Evolutionary conservation across 2,797 vertebrate species (phyloP).

Genomic region (Cryptoprocta ferox): DNA sequence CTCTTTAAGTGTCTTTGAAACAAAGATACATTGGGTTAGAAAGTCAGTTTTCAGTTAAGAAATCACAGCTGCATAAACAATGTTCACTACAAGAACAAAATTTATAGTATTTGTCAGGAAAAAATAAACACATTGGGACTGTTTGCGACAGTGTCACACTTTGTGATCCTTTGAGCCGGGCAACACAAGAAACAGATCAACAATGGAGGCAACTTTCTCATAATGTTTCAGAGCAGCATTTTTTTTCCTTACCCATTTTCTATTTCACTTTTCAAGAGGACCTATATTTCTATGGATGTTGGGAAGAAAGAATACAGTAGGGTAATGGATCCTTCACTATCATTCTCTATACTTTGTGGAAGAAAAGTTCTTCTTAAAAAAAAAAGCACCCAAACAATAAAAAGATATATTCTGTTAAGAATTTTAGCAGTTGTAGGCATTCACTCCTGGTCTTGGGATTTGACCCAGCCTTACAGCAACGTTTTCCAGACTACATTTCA

Average conservation of each 20-base stretch:
- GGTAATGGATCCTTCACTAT: neutral
- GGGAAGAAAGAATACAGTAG: neutral
- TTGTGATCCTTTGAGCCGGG: neutral
- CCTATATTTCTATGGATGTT: neutral
- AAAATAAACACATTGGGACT: slow-evolving; percentile 37
- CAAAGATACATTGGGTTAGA: slow-evolving; percentile 17
- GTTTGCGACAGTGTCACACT: neutral
- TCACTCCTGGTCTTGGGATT: neutral
- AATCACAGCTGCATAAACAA: slow-evolving; percentile 74
- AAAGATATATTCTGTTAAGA: neutral
- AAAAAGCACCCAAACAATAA: no score
- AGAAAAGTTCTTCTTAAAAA: neutral
- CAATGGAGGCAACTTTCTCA: neutral
- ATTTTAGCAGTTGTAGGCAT: neutral
- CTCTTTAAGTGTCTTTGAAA: slow-evolving; percentile 57
- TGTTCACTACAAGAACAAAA: slow-evolving; percentile 53
- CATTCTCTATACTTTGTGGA: neutral
- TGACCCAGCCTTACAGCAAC: neutral
- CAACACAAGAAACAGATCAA: neutral
- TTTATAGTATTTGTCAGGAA: slow-evolving; percentile 19
- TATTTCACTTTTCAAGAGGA: neutral
- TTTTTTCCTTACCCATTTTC: neutral
- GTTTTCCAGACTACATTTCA: slow-evolving; percentile 20
- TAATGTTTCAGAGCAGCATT: neutral
- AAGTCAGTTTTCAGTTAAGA: slow-evolving; percentile 51